phyloP scores from a whole-genome alignment of 2,888 invertebrate genomes.

The Adineta ricciae region DNA sequence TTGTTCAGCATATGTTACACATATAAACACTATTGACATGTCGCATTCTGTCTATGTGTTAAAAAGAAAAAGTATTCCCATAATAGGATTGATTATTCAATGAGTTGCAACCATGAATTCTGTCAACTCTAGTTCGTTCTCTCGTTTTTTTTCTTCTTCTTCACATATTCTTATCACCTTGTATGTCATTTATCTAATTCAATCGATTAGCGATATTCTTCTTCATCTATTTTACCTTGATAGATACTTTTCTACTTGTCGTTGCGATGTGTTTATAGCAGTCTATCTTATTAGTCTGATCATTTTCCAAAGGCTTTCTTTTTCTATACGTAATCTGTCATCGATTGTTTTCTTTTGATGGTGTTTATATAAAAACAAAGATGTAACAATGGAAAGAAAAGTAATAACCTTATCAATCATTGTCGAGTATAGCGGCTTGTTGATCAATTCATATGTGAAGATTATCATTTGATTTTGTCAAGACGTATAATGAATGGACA shows the following conservation, averaged over 20 bases:
- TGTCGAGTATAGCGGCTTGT: not conserved
- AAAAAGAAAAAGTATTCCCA: not conserved
- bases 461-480: slow-evolving; percentile 2
- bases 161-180: not conserved
- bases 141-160: too few species aligned
- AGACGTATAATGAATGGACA: not conserved
- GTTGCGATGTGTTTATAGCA: not conserved
- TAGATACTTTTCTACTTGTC: not conserved
- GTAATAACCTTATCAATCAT: slow-evolving; percentile 5
- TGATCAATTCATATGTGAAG: not conserved
- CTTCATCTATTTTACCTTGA: not conserved
- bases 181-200: not conserved
- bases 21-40: not conserved
- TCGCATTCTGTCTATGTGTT: not conserved
- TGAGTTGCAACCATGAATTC: not conserved
- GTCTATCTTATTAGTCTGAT: not conserved
- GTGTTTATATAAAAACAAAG: not conserved
- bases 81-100: not conserved
- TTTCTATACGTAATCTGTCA: not conserved
- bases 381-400: not conserved
- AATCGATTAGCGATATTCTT: not conserved
- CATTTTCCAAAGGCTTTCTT: not conserved
- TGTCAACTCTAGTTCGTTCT: not conserved
- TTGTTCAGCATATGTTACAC: not conserved
- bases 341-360: not conserved